Base-by-base conservation (phyloP, 2,888 invertebrate genomes). In the Agapostemon virescens region DNA sequence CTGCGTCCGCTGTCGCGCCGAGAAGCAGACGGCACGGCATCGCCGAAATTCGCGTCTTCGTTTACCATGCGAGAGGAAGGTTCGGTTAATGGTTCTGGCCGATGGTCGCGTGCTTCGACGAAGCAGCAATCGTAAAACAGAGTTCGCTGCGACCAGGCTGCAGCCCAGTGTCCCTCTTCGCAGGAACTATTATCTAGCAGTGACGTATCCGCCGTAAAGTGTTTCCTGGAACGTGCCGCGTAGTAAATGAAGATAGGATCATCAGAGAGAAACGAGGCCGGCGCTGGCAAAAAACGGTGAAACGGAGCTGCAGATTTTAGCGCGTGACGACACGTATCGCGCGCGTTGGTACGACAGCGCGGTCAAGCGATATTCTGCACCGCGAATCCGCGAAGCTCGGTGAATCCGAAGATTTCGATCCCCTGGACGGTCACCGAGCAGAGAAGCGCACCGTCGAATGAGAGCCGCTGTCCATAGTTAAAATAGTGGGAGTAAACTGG, bases 401-500 rank as follows among this genome's bases (percentile, higher is more conserved):
- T 20, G 7, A n/a, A n/a, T n/a, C n/a, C n/a, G 17, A 15, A 15
- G 15, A 4, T 38, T 38, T 58, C 17, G n/a, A 42, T 64, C 58
- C 52, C 33, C 33, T 15, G 4, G 15, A 5, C 7, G 30, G 13
- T 17, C 26, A 17, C 26, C 55, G 6, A 17, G 17, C 55, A 17
- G 55, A 30, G 30, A 26, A 15, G 9, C n/a, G n/a, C 11, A 3
- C 49, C 3, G 49, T n/a, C 68, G 74, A 72, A 84, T 90, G 91
- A 91, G 91, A 91, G 87, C 89, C 91, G 83, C 91, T 91, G 90
- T 69, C 79, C 82, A 83, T 85, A 89, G 88, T 88, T 89, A 88
- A 90, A 90, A 91, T 91, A 90, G 91, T 90, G 90, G 90, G 89
- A 91, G 91, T 90, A 83, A 77, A 84, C 86, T 88, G 85, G 86